Percentiles rank a stretch among this genome's conserved stretches.
Evolutionary conservation across 1,140 invertebrate genomes (phyloP).

Genomic region (Macrosteles quadrilineatus): DNA sequence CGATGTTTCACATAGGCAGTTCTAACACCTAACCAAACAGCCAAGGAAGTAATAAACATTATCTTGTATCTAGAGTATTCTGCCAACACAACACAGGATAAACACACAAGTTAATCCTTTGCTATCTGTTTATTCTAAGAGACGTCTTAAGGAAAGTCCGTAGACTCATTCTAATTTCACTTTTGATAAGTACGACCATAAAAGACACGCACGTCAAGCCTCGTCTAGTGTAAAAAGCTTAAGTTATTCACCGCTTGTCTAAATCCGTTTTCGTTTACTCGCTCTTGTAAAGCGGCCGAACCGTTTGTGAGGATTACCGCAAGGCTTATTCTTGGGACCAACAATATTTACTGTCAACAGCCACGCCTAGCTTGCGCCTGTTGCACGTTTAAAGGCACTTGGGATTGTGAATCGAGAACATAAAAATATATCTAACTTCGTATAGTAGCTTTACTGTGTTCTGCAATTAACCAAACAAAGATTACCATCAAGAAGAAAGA

Average conservation of each 20-base stretch:
- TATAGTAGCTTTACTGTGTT: too few species aligned
- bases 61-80: too few species aligned
- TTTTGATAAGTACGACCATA: constrained; percentile 2
- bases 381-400: too few species aligned
- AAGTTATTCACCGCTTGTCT: neutral
- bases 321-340: constrained; percentile 1
- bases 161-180: constrained; percentile 6
- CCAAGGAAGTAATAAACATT: too few species aligned
- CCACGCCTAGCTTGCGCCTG: neutral
- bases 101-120: neutral
- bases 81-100: neutral
- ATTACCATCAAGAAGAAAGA: too few species aligned
- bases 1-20: too few species aligned
- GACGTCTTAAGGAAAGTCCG: neutral
- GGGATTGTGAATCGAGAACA: too few species aligned
- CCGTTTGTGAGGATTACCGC: neutral
- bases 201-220: neutral
- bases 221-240: neutral
- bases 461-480: too few species aligned
- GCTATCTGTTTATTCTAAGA: neutral
- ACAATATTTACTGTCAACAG: constrained; percentile 14
- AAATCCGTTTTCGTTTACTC: neutral
- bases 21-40: too few species aligned
- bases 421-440: too few species aligned
- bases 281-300: neutral